A percentile compares a stretch with the other conserved stretches of the same genome.
phyloP scores from a whole-genome alignment of 2,113 vertebrate species.

The Malurus cyaneus region DNA sequence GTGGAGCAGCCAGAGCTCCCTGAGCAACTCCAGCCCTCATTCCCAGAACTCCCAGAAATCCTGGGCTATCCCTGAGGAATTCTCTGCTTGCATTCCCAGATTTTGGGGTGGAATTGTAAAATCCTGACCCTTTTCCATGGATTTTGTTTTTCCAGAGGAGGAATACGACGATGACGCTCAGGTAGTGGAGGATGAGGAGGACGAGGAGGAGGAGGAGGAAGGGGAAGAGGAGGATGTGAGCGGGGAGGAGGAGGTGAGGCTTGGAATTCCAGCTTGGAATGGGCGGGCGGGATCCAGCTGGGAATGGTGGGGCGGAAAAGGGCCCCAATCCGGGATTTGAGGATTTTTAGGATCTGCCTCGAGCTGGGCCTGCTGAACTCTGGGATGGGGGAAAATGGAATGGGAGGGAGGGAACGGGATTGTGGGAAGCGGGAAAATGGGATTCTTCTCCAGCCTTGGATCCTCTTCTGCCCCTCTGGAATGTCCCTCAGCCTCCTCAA shows the following conservation, averaged over 20 bases:
- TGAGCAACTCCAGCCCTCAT: fast-evolving
- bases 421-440: not conserved
- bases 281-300: fast-evolving
- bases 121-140: not conserved
- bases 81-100: fast-evolving
- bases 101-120: not conserved
- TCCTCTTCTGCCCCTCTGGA: not conserved
- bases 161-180: conserved; percentile 90
- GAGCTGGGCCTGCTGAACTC: not conserved
- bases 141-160: conserved; percentile 74
- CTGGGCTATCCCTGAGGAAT: not conserved
- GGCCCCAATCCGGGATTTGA: not conserved
- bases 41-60: not conserved
- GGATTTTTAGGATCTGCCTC: not conserved
- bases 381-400: no score
- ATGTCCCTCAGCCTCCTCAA: no score
- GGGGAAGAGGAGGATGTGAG: conserved; percentile 90
- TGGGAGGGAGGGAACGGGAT: not conserved
- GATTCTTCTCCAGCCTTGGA: not conserved
- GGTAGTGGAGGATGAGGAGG: conserved; percentile 90
- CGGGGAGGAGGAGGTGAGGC: conserved; percentile 79
- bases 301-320: not conserved
- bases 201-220: conserved; percentile 89
- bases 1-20: not conserved
- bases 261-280: not conserved